Percentiles rank a stretch among this genome's conserved stretches.
Conservation (phyloP, 2,797 vertebrate genomes). For the Acanthurus lineatus region DNA sequence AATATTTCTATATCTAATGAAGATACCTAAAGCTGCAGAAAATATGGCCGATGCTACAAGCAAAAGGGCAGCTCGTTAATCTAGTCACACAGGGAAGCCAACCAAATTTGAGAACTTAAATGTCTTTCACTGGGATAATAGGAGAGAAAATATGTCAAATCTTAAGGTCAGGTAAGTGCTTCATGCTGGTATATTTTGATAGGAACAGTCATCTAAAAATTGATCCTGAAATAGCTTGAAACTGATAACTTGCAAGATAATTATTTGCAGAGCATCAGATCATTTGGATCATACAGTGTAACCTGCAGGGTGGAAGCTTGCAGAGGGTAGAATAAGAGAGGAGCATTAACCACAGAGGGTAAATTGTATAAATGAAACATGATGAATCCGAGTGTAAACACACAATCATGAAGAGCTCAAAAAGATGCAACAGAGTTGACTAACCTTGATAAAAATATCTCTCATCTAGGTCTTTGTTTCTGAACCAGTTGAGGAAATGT, state of each 20-base stretch:
- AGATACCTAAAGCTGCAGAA: constrained; percentile 85
- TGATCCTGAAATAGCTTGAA: constrained; percentile 64
- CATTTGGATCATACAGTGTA: too few relatives aligned
- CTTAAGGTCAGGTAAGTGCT: constrained; percentile 77
- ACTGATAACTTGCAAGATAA: constrained; percentile 56
- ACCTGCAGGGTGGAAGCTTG: constrained; percentile 2
- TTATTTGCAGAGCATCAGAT: constrained; percentile 47
- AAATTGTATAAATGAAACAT: constrained; percentile 20
- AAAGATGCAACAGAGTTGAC: constrained; percentile 48
- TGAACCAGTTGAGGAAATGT: constrained; percentile 50
- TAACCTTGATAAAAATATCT: constrained; percentile 69
- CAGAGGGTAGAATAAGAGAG: constrained; percentile 22
- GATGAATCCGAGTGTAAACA: constrained; percentile 54
- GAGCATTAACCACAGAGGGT: constrained; percentile 14
- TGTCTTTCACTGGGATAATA: constrained; percentile 78
- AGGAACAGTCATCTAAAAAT: constrained; percentile 62
- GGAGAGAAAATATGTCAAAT: constrained; percentile 78
- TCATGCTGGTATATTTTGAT: constrained; percentile 74
- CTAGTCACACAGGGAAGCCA: constrained; percentile 82
- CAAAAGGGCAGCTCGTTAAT: constrained; percentile 91
- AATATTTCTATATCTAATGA: constrained; percentile 89
- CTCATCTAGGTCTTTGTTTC: constrained; percentile 41
- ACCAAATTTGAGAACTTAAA: constrained; percentile 77
- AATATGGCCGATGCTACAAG: constrained; percentile 85
- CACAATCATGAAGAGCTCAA: constrained; percentile 50